Percentiles rank a stretch among this genome's conserved stretches.
Conservation (phyloP, 2,797 vertebrate genomes). For the Eutrigla gurnardus region DNA sequence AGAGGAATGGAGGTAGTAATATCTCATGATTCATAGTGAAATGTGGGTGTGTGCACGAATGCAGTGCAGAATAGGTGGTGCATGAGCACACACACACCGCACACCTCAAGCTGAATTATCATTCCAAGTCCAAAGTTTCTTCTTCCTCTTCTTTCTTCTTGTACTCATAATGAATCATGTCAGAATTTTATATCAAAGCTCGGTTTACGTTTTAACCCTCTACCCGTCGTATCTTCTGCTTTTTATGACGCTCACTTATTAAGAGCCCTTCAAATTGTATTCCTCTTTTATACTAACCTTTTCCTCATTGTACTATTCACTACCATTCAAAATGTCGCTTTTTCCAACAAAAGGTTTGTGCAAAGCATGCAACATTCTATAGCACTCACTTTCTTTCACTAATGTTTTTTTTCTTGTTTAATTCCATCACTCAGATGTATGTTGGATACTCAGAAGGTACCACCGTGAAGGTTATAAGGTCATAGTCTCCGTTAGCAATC, state of each 20-base stretch:
- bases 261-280: conserved; percentile 8
- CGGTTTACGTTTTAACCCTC: conserved; percentile 12
- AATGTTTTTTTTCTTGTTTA: not conserved
- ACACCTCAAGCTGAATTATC: conserved; percentile 42
- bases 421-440: not conserved
- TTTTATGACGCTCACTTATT: not conserved
- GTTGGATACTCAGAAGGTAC: not conserved
- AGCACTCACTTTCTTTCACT: not conserved
- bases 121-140: conserved; percentile 14
- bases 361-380: not conserved
- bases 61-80: not conserved
- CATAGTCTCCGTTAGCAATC: conserved; percentile 23
- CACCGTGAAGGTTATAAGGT: conserved; percentile 29
- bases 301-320: not conserved
- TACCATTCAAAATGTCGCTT: conserved; percentile 11
- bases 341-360: not conserved
- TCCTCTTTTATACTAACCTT: conserved; percentile 1
- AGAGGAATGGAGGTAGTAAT: conserved; percentile 2
- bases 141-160: conserved; percentile 28
- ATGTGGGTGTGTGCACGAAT: conserved; percentile 1
- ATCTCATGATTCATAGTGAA: conserved; percentile 31
- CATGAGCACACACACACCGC: conserved; percentile 1
- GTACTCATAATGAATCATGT: conserved; percentile 51
- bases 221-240: not conserved
- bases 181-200: conserved; percentile 35